These are phyloP conservation scores for Elachura formosa DNA, from an alignment of 2,113 vertebrate species.

Conservation along the genomic window DNA sequence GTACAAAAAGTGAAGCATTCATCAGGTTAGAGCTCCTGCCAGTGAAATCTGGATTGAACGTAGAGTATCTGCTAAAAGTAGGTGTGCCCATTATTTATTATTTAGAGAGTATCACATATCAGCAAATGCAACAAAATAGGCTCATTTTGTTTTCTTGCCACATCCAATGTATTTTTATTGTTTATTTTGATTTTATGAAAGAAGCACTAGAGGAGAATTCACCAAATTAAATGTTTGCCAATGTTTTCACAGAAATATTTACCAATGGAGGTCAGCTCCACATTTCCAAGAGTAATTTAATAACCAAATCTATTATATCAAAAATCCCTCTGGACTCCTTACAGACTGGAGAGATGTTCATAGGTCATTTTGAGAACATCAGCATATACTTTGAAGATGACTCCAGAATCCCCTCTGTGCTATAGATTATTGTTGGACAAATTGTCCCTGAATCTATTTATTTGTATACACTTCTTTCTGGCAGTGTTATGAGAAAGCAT, in stretches of 20 bases:
- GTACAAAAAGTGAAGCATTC: not conserved
- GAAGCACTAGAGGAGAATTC: constrained; percentile 34
- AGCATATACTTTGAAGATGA: constrained; percentile 16
- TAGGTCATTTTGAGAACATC: constrained; percentile 30
- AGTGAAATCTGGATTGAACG: not conserved
- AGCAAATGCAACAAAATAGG: not conserved
- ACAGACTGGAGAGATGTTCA: not conserved
- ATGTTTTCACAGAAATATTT: constrained; percentile 27
- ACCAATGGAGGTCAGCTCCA: constrained; percentile 31
- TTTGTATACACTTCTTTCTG: not conserved
- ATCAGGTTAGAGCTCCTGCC: not conserved
- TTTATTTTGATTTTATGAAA: constrained; percentile 60
- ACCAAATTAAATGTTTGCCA: not conserved
- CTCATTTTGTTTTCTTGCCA: constrained; percentile 32
- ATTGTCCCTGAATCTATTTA: not conserved
- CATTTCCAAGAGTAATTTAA: constrained; percentile 54
- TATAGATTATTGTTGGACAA: constrained; percentile 7
- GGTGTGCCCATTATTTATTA: not conserved
- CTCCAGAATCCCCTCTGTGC: not conserved
- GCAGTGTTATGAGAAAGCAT: not conserved
- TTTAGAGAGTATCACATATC: not conserved
- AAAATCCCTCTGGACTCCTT: constrained; percentile 6
- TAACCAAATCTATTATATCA: constrained; percentile 17
- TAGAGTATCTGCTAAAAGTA: not conserved
- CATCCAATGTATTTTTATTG: not conserved